phyloP scores from a whole-genome alignment of 1,140 invertebrate genomes.

The Brachionus manjavacas region DNA sequence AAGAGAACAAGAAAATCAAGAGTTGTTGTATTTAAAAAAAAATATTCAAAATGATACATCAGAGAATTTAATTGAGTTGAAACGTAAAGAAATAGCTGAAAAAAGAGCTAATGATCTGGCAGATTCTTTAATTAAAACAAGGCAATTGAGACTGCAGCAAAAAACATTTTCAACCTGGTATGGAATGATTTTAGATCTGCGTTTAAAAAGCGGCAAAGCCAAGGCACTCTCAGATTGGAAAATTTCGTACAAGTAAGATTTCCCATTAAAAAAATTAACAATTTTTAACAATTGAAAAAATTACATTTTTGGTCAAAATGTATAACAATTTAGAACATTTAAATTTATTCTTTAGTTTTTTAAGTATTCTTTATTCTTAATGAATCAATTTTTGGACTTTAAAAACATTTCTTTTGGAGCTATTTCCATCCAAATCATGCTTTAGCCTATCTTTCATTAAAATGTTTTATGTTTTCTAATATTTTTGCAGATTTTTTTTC shows the following conservation, averaged over 20 bases:
- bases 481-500: too few species aligned
- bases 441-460: too few species aligned
- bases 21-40: neutral
- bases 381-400: too few species aligned
- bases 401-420: too few species aligned
- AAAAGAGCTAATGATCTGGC: constrained; percentile 19
- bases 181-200: constrained; percentile 49
- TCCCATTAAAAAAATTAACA: too few species aligned
- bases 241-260: constrained; percentile 42
- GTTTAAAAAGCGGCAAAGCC: constrained; percentile 52
- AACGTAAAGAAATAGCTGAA: constrained; percentile 26
- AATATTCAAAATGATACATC: neutral
- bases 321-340: too few species aligned
- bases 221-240: constrained; percentile 55
- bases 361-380: too few species aligned
- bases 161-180: constrained; percentile 55
- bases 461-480: too few species aligned
- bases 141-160: constrained; percentile 45
- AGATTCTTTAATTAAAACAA: constrained; percentile 22
- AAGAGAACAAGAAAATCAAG: neutral
- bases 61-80: neutral
- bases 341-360: too few species aligned
- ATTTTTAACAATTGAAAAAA: too few species aligned
- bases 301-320: too few species aligned
- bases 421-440: too few species aligned